These are phyloP conservation scores for Pteria penguin DNA, from an alignment of 2,888 invertebrate genomes.

Conservation along the genomic window DNA sequence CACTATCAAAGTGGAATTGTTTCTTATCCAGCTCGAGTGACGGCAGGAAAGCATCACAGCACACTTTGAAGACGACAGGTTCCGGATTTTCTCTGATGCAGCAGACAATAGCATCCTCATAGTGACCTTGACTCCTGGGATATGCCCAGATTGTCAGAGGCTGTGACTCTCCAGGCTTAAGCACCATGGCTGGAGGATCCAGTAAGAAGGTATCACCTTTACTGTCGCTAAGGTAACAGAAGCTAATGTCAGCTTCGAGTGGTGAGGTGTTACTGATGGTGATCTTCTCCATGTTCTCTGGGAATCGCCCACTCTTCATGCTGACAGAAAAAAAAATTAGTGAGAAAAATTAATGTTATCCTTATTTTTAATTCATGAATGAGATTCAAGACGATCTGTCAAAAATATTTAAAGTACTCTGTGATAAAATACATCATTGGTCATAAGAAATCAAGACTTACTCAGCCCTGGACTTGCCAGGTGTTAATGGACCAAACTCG, in stretches of 20 bases:
- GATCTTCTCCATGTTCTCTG: conserved; percentile 79
- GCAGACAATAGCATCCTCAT: conserved; percentile 79
- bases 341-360: too few relatives aligned
- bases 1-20: conserved; percentile 79
- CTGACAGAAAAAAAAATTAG: too few relatives aligned
- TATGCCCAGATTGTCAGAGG: conserved; percentile 79
- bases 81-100: conserved; percentile 80
- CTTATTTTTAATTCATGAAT: not conserved
- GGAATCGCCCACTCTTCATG: conserved; percentile 77
- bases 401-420: not conserved
- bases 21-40: conserved; percentile 80
- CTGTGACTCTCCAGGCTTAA: conserved; percentile 78
- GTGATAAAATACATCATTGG: not conserved
- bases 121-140: conserved; percentile 76
- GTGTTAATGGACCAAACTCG: conserved; percentile 80
- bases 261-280: conserved; percentile 79
- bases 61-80: conserved; percentile 78
- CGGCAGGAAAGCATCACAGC: conserved; percentile 78
- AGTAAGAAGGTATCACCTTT: conserved; percentile 79
- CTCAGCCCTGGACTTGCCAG: conserved; percentile 79
- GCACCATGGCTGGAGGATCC: conserved; percentile 78
- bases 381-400: not conserved
- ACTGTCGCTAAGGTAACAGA: conserved; percentile 79
- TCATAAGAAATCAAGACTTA: conserved; percentile 48
- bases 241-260: conserved; percentile 78